Evolutionary conservation across 35 echinoderm and acorn worm species (phyloP), one percentile per base, ranked within the genome.

Genomic region (Strongylocentrotus purpuratus): DNA sequence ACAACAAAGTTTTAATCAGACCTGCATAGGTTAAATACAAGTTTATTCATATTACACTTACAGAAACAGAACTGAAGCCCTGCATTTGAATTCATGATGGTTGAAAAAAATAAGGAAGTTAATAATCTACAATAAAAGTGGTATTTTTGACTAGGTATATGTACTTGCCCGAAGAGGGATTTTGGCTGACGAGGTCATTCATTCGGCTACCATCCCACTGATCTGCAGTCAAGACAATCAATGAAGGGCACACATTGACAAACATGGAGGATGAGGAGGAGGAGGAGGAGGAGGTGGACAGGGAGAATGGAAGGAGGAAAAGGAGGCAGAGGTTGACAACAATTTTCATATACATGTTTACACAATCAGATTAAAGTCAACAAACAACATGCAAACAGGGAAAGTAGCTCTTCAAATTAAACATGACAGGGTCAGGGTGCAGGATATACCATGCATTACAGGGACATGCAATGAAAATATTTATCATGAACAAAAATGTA

Each of bases 151-250:
- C 32, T 89, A n/a, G n/a, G n/a, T n/a, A 45, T 33, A 89, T n/a
- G 33, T 89, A 89, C 87, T 89, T 93, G 91, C 91, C 91, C 33
- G 89, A 47, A 58, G 91, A 93, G 91, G 91, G 28, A 47, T 48
- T 93, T 93, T 93, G 91, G 91, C 91, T 93, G 91, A 46, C 91
- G 48, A 93, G 91, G 48, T 93, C 91, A 93, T 93, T 89, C 91
- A 93, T 93, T 93, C 91, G 91, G 91, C 91, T 93, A 93, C 91
- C 48, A 48, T 93, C 91, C 91, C 91, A 93, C 48, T 93, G 91
- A 93, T 93, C 91, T 93, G 91, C 91, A 93, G 91, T 93, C 91
- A 52, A 93, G 91, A 93, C 91, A 93, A 93, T 93, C 47, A 93
- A 89, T 89, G 87, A 89, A 89, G 87, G 87, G 45, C 32, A 28